Conservation (phyloP, 2,888 invertebrate species). For the Epsilonema sp. region DNA sequence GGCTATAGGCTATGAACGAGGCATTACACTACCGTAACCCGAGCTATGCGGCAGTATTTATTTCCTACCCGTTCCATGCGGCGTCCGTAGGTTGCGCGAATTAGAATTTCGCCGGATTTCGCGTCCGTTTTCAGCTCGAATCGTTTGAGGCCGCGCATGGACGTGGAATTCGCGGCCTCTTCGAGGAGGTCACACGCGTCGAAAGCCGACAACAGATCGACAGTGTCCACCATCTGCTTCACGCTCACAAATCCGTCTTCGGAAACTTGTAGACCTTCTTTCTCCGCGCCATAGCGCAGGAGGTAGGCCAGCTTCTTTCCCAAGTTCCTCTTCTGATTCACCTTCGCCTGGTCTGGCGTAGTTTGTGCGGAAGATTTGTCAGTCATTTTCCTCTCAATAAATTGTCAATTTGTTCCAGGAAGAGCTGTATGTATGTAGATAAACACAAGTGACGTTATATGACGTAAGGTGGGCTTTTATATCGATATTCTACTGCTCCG, state of each 20-base stretch:
- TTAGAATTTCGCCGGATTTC: not conserved
- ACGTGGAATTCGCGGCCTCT: not conserved
- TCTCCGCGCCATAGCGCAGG: not conserved
- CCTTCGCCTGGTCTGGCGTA: too few species aligned
- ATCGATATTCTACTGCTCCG: too few species aligned
- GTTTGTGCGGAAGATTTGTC: too few species aligned
- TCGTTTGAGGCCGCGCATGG: not conserved
- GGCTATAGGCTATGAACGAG: not conserved
- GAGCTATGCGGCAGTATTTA: too few species aligned
- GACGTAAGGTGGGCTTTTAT: too few species aligned
- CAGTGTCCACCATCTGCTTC: too few species aligned
- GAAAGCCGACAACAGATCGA: not conserved
- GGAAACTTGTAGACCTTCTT: not conserved
- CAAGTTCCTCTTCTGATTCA: not conserved
- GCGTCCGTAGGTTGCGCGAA: not conserved
- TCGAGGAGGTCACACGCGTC: not conserved
- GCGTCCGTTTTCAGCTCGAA: not conserved
- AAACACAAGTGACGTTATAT: too few species aligned
- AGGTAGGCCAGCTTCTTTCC: not conserved
- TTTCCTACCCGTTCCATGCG: slow-evolving; percentile 1
- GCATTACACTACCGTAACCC: too few species aligned
- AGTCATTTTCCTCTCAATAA: too few species aligned
- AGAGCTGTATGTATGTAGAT: too few species aligned
- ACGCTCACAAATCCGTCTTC: not conserved
- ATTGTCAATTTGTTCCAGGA: too few species aligned